These are phyloP conservation scores for Proales similis DNA, from an alignment of 1,140 invertebrate genomes.

Conservation along the genomic window DNA sequence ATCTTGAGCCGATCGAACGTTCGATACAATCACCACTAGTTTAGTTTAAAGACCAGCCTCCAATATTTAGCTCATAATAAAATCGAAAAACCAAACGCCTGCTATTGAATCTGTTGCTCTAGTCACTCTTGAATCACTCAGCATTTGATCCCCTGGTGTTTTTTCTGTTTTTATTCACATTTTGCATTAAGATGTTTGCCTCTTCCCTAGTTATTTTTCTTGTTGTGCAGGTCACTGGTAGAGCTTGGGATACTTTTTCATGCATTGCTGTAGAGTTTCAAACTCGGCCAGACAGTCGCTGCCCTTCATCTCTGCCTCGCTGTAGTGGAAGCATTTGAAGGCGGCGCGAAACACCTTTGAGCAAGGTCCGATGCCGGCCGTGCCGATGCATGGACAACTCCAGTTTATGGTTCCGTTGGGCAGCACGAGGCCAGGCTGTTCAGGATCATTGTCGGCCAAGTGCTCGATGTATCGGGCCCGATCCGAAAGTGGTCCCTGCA, in stretches of 20 bases:
- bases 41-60: too few species aligned
- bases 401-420: slow-evolving; percentile 87
- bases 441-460: slow-evolving; percentile 34
- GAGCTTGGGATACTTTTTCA: slow-evolving; percentile 57
- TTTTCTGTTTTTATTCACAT: too few species aligned
- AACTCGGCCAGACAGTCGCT: slow-evolving; percentile 79
- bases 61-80: too few species aligned
- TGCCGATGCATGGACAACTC: slow-evolving; percentile 89
- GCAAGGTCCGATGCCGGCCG: slow-evolving; percentile 89
- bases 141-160: too few species aligned
- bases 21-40: too few species aligned
- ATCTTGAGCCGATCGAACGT: too few species aligned
- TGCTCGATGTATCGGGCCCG: slow-evolving; percentile 13
- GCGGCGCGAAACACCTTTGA: slow-evolving; percentile 82
- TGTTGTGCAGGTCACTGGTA: too few species aligned
- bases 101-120: too few species aligned
- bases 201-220: too few species aligned
- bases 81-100: too few species aligned
- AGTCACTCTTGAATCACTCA: too few species aligned
- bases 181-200: too few species aligned
- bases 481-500: slow-evolving; percentile 10
- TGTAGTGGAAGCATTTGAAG: slow-evolving; percentile 88
- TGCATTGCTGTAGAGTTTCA: slow-evolving; percentile 83
- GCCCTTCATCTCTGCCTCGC: slow-evolving; percentile 67
- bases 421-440: slow-evolving; percentile 61